Evolutionary conservation across 1,140 invertebrate species (phyloP), one percentile per base, ranked within the genome.

Genomic region (Drosophila sucinea): DNA sequence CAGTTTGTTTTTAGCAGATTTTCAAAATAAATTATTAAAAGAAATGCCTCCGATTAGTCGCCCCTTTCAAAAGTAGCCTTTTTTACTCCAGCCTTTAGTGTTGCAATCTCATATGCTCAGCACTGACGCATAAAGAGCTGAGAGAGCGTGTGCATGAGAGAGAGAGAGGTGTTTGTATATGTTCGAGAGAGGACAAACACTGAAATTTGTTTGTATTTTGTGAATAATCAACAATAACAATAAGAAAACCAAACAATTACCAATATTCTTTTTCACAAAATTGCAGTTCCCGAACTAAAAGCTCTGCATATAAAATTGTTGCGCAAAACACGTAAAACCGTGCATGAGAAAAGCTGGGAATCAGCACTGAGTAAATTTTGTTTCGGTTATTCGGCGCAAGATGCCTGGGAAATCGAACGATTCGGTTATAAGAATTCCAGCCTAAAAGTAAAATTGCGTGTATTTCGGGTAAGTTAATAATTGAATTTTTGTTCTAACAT

Each of bases 351-450:
- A 79, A 96, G 96, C 93, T 99, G 98, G 98, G 98, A 99, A 92
- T 95, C 94, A 87, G 95, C 95, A 66, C 92, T 99, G 67, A 95
- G 97, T 57, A 98, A 98, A 93, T 98, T 98, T 93, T 97, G 97
- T 93, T 96, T 98, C 89, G 95, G 95, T 40, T 98, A 97, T 91
- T 92, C 93, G 30, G 95, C 96, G 73, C 96, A 98, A 89, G 98
- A 99, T 94, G 98, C 96, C 67, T 99, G 98, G 98, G 98, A 99
- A 93, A 94, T 99, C 55, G 98, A 99, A 92, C 94, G 97, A 72
- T 98, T 98, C 94, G 98, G 98, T 40, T 99, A 98, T 92, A 97
- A 97, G 91, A 97, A 98, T 93, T 95, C 97, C 72, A 96, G 96
- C 80, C 93, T 97, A 47, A 94, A 95, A 83, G 95, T 98, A 4